Evolutionary conservation across 2,113 vertebrate species (phyloP).

Genomic region (Hoplias malabaricus): DNA sequence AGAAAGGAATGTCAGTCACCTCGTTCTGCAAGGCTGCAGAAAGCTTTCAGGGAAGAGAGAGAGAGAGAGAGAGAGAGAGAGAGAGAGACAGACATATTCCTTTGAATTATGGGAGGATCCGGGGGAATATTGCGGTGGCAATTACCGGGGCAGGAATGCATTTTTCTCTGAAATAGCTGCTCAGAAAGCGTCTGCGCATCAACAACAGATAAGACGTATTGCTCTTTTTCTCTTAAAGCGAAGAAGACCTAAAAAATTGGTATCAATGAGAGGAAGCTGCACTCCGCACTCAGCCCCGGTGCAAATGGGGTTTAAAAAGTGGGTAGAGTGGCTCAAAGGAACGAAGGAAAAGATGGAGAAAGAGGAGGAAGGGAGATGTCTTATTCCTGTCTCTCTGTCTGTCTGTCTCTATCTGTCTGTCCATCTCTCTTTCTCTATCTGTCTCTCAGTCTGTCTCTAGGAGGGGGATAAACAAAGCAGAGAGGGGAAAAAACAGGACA

Average conservation of each 20-base stretch:
- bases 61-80: not conserved
- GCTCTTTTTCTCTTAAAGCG: conserved; percentile 26
- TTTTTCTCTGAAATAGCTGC: conserved; percentile 69
- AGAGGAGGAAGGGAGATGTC: not conserved
- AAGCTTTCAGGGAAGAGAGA: conserved; percentile 36
- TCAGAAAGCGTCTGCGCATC: conserved; percentile 60
- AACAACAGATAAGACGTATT: conserved; percentile 50
- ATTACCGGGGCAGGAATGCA: conserved; percentile 73
- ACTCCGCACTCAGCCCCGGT: conserved; percentile 25
- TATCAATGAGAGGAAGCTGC: conserved; percentile 28
- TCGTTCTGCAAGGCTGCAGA: conserved; percentile 35
- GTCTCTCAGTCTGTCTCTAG: conserved; percentile 37
- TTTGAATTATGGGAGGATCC: conserved; percentile 48
- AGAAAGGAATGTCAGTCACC: conserved; percentile 49
- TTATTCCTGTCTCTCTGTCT: conserved; percentile 34
- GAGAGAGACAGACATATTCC: conserved; percentile 23
- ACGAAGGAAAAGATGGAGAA: conserved; percentile 35
- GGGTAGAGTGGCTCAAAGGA: conserved; percentile 34
- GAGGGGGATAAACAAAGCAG: conserved; percentile 40
- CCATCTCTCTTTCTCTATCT: conserved; percentile 12
- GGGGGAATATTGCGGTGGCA: conserved; percentile 62
- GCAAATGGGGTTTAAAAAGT: conserved; percentile 49
- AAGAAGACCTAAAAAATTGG: not conserved
- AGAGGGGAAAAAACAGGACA: conserved; percentile 19
- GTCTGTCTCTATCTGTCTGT: conserved; percentile 24